Base-by-base conservation (phyloP, 2,888 invertebrate species). In the Lasioglossum morio region DNA sequence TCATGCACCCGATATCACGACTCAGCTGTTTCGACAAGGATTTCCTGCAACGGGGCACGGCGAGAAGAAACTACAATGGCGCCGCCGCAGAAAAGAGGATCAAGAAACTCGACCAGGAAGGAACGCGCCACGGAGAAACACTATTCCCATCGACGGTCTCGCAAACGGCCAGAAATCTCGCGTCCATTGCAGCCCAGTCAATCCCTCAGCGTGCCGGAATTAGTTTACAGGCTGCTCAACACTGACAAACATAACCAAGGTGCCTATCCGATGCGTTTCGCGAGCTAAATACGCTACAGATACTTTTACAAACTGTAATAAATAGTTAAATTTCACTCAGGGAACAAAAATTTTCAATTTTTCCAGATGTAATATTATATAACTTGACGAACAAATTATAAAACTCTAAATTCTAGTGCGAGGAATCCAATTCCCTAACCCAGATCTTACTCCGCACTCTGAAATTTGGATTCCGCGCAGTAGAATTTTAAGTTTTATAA, bases 201-300 rank as follows among this genome's bases (percentile, higher is more conserved):
- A n/a, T 63, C 88, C 8, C 40, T 79, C 74, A 57, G 66, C 48
- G 72, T 86, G 27, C 89, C 82, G 27, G 84, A 88, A 82, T 74
- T 90, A 74, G 76, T 90, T 72, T 89, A 82, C 60, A 77, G 81
- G 37, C 76, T 90, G 10, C 77, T 90, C n/a, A 82, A 69, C 72
- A 46, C 74, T 46, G 72, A 80, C 5, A 82, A 82, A 77, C 88
- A 85, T 83, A 88, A 89, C 84, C 89, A 88, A 87, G 86, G 85
- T 87, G 14, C 63, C 34, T 37, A 23, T 37, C 19, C 30, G 30
- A 34, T 8, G 19, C 19, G 19, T 19, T 3, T 0, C 3, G 57
- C n/a, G 16, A 16, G 8, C 3, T n/a, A 53, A 53, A 53, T 53
- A 3, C 34, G 0, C 2, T 3, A 3, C 10, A 53, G 23, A 23